phyloP scores from a whole-genome alignment of 2,113 vertebrate genomes.

The Isichthys henryi region DNA sequence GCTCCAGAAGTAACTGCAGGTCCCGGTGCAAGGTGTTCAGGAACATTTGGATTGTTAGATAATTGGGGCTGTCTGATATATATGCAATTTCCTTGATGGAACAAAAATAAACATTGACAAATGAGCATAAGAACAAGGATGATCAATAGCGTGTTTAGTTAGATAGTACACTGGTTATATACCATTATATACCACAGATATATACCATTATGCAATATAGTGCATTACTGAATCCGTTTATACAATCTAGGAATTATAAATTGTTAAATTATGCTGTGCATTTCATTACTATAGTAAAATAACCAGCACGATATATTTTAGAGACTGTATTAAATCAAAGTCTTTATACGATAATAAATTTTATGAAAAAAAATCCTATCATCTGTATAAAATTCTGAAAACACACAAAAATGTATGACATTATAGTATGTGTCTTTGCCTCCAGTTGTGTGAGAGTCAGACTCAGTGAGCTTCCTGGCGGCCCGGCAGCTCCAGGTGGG shows the following conservation, averaged over 20 bases:
- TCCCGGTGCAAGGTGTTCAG: constrained; percentile 58
- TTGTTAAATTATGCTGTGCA: not conserved
- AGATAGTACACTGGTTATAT: not conserved
- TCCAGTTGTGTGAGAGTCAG: constrained; percentile 55
- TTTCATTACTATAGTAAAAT: not conserved
- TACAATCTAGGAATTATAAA: not conserved
- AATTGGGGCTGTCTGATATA: constrained; percentile 52
- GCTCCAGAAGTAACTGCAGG: constrained; percentile 53
- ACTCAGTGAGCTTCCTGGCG: constrained; percentile 42
- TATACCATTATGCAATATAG: not conserved
- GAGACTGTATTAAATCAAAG: not conserved
- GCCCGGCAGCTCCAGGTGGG: constrained; percentile 57
- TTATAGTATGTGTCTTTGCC: constrained; percentile 40
- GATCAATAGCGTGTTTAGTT: not conserved
- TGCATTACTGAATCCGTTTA: not conserved
- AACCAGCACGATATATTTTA: not conserved
- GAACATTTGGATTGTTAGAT: constrained; percentile 44
- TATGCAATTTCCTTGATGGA: constrained; percentile 50
- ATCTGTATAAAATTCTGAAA: not conserved
- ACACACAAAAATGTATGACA: not conserved
- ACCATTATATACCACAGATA: not conserved
- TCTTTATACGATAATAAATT: not conserved
- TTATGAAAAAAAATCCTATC: not conserved
- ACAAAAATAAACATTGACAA: not conserved
- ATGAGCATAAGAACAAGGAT: not conserved